Conservation (phyloP, 1,140 invertebrate genomes). For the Rhopalosiphum maidis region DNA sequence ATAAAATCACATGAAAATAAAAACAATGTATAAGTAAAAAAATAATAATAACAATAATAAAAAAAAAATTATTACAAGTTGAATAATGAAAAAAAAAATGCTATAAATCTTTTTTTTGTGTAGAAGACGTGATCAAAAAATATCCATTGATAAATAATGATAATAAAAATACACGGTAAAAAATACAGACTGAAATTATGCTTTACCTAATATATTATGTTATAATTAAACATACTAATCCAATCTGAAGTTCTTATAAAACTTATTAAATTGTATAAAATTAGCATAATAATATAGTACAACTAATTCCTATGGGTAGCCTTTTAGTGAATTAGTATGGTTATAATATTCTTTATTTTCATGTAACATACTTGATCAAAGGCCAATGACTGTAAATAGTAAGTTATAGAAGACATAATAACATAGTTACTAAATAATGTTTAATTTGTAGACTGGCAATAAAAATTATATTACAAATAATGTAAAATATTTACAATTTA, state of each 20-base stretch:
- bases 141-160: not conserved
- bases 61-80: not conserved
- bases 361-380: not conserved
- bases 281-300: not conserved
- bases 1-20: slow-evolving; percentile 1
- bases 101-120: not conserved
- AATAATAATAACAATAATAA: not conserved
- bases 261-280: not conserved
- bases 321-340: not conserved
- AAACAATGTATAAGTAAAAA: not conserved
- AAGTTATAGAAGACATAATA: not conserved
- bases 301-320: not conserved
- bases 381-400: not conserved
- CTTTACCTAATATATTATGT: not conserved
- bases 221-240: not conserved
- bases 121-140: not conserved
- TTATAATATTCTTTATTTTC: not conserved
- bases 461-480: not conserved
- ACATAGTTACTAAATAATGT: not conserved
- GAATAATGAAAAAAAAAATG: not conserved
- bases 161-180: not conserved
- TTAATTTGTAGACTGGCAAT: not conserved
- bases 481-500: slow-evolving; percentile 1
- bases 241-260: not conserved
- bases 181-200: not conserved